Conservation (phyloP, 2,797 vertebrate species). For the Euthynnus affinis region DNA sequence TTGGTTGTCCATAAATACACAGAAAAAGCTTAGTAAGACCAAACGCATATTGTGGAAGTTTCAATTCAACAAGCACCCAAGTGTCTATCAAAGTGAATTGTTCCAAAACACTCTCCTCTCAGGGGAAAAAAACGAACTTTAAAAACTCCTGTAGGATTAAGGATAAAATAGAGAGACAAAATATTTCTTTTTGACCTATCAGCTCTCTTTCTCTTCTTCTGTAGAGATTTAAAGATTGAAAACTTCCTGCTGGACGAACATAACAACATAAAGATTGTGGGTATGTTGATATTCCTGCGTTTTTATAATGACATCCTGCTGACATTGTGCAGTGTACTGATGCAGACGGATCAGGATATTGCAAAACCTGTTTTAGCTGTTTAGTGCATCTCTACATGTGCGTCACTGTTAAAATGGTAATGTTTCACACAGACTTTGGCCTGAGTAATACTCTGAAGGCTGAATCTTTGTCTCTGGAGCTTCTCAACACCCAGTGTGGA, state of each 20-base stretch:
- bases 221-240: constrained; percentile 91
- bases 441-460: constrained; percentile 89
- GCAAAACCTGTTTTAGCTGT: not conserved
- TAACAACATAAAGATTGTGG: constrained; percentile 92
- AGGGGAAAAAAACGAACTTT: not conserved
- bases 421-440: constrained; percentile 86
- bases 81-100: constrained; percentile 35
- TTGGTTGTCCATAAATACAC: constrained; percentile 50
- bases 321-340: not conserved
- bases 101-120: constrained; percentile 18
- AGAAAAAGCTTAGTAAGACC: constrained; percentile 23
- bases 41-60: constrained; percentile 21
- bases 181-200: not conserved
- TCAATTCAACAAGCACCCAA: constrained; percentile 28
- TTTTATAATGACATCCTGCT: not conserved
- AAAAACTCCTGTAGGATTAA: constrained; percentile 36
- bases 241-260: constrained; percentile 92
- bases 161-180: too few relatives aligned
- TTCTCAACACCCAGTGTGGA: constrained; percentile 90
- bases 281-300: constrained; percentile 77
- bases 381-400: constrained; percentile 5
- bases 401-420: constrained; percentile 23
- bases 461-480: constrained; percentile 87
- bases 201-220: constrained; percentile 48
- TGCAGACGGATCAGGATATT: not conserved